Evolutionary conservation across 2,888 invertebrate genomes (phyloP), one percentile per base, ranked within the genome.

Genomic region (Cloeon dipterum): DNA sequence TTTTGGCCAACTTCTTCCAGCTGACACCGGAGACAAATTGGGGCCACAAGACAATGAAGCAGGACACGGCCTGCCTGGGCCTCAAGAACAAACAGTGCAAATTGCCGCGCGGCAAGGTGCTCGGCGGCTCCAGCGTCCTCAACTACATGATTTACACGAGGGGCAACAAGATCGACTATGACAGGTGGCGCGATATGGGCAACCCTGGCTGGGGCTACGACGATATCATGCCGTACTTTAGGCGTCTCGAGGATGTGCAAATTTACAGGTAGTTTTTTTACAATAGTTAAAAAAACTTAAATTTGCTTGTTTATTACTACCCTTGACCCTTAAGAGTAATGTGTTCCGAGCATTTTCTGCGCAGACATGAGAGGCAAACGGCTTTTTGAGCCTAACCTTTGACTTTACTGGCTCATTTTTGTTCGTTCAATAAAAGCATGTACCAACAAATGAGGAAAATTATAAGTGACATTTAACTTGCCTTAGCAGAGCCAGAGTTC

Each of bases 221-320:
- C 0, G 68, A 72, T 5, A 32, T 37, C n/a, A 85, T 57, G 83
- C 85, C 85, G 0, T 85, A 86, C 50, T 55, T 86, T 36, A 65
- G 70, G 3, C 66, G 65, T 40, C 74, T 75, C 1, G 83, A 86
- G 57, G 73, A 81, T 50, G 76, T 75, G 56, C 63, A 64, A 39
- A 75, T 77, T n/a, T n/a, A n/a, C n/a, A n/a, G n/a, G n/a, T n/a
- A n/a, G n/a, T n/a, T n/a, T n/a, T n/a, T 2, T 35, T 45, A 5
- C 45, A 45, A 8, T 81, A 78, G 50, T 83, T 78, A 51, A 74
- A 72, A 49, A 82, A 79, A 55, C 59, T 76, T 19, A 82, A 83
- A 56, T 72, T 72, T 48, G 52, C 46, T n/a, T n/a, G n/a, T n/a
- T n/a, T n/a, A n/a, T n/a, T n/a, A n/a, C n/a, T n/a, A n/a, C n/a